Conservation (phyloP, 1,140 invertebrate species). For the Atopsyche davidsoni region DNA sequence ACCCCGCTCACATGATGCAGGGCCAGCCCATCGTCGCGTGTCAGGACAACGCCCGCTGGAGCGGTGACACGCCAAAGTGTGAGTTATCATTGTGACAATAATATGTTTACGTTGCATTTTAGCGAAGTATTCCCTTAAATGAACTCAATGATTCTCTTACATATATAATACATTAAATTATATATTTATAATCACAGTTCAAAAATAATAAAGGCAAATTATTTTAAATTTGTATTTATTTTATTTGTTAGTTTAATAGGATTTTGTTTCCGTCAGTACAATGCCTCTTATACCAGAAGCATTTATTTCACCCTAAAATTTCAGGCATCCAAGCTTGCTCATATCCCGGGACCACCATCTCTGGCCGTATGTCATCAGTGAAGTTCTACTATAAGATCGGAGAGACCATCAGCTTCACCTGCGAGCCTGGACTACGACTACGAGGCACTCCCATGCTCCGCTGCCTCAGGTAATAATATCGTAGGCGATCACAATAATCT, state of each 20-base stretch:
- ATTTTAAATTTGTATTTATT: constrained; percentile 3
- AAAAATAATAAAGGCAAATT: too few species aligned
- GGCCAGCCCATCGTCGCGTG: constrained; percentile 78
- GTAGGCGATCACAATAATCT: background rate
- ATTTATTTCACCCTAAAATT: background rate
- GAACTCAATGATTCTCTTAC: too few species aligned
- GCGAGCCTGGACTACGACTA: constrained; percentile 67
- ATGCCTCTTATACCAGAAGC: too few species aligned
- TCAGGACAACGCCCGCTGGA: constrained; percentile 84
- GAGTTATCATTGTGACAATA: too few species aligned
- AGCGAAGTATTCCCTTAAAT: too few species aligned
- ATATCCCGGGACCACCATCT: constrained; percentile 78
- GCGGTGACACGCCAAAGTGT: constrained; percentile 76
- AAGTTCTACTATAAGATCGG: constrained; percentile 83
- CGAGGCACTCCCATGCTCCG: constrained; percentile 68
- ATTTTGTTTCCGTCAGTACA: too few species aligned
- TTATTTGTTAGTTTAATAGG: background rate
- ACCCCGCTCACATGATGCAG: constrained; percentile 82
- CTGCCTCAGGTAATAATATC: constrained; percentile 53
- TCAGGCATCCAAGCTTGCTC: constrained; percentile 73
- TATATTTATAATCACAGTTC: too few species aligned
- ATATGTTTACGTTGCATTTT: too few species aligned
- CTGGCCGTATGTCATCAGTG: constrained; percentile 75
- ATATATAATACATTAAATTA: too few species aligned
- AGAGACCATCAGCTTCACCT: constrained; percentile 79